Percentiles rank a stretch among this genome's conserved stretches.
Evolutionary conservation across 2,797 vertebrate genomes (phyloP).

Genomic region (Alectoris magna): DNA sequence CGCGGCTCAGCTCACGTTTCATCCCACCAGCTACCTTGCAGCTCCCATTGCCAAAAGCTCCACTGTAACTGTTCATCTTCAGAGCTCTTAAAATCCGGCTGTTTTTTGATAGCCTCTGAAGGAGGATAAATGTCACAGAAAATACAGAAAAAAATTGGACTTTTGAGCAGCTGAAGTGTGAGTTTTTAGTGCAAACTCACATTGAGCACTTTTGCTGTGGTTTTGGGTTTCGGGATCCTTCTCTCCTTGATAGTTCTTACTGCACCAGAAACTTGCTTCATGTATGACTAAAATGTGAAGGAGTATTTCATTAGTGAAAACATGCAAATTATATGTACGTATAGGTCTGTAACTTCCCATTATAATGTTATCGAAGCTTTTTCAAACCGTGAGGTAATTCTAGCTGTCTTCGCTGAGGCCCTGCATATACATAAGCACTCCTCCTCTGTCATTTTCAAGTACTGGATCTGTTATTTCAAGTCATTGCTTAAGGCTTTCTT

Average conservation of each 20-base stretch:
- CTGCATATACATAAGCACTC: background rate
- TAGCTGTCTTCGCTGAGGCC: background rate
- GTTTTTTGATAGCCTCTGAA: background rate
- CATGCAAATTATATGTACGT: background rate
- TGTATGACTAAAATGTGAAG: background rate
- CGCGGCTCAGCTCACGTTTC: background rate
- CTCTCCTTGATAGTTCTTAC: background rate
- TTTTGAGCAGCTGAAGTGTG: background rate
- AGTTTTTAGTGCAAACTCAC: background rate
- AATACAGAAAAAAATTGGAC: background rate
- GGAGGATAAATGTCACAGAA: background rate
- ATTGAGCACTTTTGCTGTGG: background rate
- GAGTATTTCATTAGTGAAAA: background rate
- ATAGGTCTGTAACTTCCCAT: background rate
- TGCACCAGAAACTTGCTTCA: background rate
- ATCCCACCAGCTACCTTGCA: background rate
- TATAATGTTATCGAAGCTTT: background rate
- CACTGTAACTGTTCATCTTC: background rate
- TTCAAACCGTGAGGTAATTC: background rate
- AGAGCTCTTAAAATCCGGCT: background rate
- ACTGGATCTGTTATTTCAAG: background rate
- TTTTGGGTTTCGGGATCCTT: background rate
- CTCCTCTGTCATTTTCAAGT: background rate
- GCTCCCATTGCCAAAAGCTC: background rate
- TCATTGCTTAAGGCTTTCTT: background rate